Base-by-base conservation (phyloP, 2,797 vertebrate genomes). In the Lepus oiostolus region DNA sequence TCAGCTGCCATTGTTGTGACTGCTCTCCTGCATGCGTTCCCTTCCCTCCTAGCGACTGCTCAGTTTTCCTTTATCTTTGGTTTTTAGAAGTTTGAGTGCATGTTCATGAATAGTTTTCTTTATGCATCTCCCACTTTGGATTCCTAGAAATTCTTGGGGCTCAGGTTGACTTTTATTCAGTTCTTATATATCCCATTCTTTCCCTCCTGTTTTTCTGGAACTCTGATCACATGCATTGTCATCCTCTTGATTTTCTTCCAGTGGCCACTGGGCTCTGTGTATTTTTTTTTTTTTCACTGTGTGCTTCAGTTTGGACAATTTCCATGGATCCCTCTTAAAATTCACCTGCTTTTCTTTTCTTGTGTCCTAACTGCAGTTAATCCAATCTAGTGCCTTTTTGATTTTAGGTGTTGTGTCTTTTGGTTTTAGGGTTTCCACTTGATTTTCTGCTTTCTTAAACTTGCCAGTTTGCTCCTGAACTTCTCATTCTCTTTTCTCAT, bases 41-140 rank as follows among this genome's bases (percentile, higher is more conserved):
- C 22, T 47, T 9, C 21, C 21, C 19, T 65, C 81, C 10, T 14
- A 28, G 19, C 50, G 35, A 16, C 38, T 80, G 24, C 83, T 75
- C 65, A 58, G n/a, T 5, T 83, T 75, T 83, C 47, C 54, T 58
- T 58, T 58, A 58, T 16, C 13, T 58, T 58, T 58, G 54, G 54
- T 16, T 58, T 58, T 21, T 58, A 75, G n/a, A 83, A 83, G 24
- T 83, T 91, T 65, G n/a, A 65, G 42, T 30, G 22, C 65, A 75
- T 65, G 88, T 42, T 24, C 82, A 62, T 52, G 68, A 65, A n/a
- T 91, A 24, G 12, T 80, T 86, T 86, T 86, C 65, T 80, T 50
- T 71, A 63, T 65, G 38, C n/a, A 50, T 71, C 85, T 50, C 11
- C 19, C 52, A 52, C 24, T 86, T 86, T 71, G 54, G 54, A 80